Evolutionary conservation across 2,797 vertebrate species (phyloP).

Genomic region (Tadarida brasiliensis): DNA sequence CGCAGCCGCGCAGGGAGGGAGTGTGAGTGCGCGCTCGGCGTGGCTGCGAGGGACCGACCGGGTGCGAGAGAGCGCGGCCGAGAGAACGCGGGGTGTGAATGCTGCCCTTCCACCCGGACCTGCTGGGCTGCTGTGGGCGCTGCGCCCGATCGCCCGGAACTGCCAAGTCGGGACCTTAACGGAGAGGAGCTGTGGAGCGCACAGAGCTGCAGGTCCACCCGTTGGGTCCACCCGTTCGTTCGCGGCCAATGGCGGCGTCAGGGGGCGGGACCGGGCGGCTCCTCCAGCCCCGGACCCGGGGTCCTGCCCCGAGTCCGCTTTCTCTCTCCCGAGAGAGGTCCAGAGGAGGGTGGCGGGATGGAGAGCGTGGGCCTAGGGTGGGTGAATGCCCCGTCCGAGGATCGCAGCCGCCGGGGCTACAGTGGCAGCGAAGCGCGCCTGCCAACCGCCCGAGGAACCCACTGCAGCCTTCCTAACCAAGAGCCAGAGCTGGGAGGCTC

Average conservation of each 20-base stretch:
- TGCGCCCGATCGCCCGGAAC: neutral
- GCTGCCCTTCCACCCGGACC: neutral
- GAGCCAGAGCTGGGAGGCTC: neutral
- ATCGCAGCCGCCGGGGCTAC: neutral
- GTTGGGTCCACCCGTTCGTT: neutral
- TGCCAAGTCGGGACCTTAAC: neutral
- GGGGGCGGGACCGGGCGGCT: slow-evolving; percentile 68
- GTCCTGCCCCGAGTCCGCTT: accelerated
- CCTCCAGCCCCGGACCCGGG: accelerated
- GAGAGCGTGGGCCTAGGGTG: neutral
- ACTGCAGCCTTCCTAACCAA: accelerated
- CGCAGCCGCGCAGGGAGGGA: neutral
- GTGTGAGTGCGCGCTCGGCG: slow-evolving; percentile 15
- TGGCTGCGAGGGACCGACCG: neutral
- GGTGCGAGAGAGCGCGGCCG: neutral
- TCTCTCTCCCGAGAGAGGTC: accelerated
- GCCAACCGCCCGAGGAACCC: neutral
- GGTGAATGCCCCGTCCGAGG: neutral
- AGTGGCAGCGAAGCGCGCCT: neutral
- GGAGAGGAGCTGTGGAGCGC: neutral
- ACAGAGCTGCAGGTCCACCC: neutral
- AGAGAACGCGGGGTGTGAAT: neutral
- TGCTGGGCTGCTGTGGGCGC: neutral
- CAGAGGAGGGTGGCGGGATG: accelerated
- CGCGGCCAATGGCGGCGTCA: slow-evolving; percentile 73